Conservation (phyloP, 1,140 invertebrate genomes). For the Heliothis virescens region DNA sequence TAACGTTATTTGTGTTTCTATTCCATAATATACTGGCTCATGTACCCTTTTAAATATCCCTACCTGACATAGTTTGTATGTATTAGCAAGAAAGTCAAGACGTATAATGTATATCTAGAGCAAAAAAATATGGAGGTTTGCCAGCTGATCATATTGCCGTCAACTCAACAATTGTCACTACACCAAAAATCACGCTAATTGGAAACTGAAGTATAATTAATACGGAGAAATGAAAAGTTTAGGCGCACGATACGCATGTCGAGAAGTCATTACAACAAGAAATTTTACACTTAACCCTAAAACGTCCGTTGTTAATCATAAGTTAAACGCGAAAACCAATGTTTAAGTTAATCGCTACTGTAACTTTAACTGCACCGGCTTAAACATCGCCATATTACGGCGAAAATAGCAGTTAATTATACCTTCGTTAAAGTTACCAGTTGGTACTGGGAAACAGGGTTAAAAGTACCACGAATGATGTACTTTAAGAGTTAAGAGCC, state of each 20-base stretch:
- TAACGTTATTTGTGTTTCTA: too few species aligned
- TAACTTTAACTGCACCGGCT: slow-evolving; percentile 6
- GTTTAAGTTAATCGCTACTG: slow-evolving; percentile 16
- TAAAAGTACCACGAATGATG: slow-evolving; percentile 11
- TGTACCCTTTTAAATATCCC: too few species aligned
- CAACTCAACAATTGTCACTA: too few species aligned
- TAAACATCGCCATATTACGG: not conserved
- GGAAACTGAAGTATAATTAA: too few species aligned
- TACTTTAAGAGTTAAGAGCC: not conserved
- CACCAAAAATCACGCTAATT: too few species aligned
- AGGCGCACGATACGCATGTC: not conserved
- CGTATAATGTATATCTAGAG: too few species aligned
- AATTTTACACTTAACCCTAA: slow-evolving; percentile 30
- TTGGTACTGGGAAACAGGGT: not conserved
- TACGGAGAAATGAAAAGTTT: too few species aligned
- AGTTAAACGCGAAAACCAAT: slow-evolving; percentile 22
- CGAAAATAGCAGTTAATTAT: slow-evolving; percentile 6
- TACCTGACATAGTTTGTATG: too few species aligned
- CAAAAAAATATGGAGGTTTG: too few species aligned
- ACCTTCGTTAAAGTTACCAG: not conserved
- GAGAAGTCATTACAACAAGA: slow-evolving; percentile 23
- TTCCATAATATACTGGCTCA: too few species aligned
- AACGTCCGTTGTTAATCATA: slow-evolving; percentile 11
- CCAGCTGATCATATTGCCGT: too few species aligned
- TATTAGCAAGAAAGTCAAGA: too few species aligned